These are phyloP conservation scores for Epinotia ramella DNA, from an alignment of 2,888 invertebrate species.

Conservation along the genomic window DNA sequence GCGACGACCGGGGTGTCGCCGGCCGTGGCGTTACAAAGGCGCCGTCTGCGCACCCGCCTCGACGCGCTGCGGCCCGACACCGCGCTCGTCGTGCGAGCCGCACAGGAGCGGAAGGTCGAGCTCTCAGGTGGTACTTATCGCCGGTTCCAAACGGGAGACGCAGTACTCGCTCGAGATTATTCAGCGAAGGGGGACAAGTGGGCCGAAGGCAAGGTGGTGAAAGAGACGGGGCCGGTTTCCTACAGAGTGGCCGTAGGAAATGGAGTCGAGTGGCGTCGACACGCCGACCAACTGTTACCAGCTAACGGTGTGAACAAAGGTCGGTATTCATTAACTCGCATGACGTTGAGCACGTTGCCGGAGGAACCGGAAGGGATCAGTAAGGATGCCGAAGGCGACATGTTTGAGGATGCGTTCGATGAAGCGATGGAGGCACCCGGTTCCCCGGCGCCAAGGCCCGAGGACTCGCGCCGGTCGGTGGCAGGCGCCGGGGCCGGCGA, in stretches of 20 bases:
- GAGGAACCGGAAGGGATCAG: neutral
- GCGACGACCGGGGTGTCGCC: conserved; percentile 47
- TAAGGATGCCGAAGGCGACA: conserved; percentile 16
- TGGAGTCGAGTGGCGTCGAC: conserved; percentile 16
- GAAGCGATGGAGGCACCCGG: neutral
- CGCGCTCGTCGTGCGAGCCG: neutral
- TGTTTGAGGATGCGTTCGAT: conserved; percentile 18
- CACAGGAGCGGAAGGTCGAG: neutral
- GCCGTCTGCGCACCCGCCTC: conserved; percentile 17
- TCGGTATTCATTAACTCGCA: conserved; percentile 17
- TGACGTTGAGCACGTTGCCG: neutral
- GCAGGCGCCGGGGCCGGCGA: neutral
- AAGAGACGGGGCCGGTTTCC: conserved; percentile 29
- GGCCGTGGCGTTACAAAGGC: conserved; percentile 46
- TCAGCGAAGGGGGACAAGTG: conserved; percentile 16
- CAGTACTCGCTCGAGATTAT: conserved; percentile 32
- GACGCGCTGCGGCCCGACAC: conserved; percentile 24
- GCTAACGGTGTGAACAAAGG: neutral
- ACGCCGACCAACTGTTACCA: conserved; percentile 25
- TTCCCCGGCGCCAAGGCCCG: no score
- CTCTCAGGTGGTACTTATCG: neutral
- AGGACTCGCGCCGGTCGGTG: neutral
- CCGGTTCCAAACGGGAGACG: conserved; percentile 15
- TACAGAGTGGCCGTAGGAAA: neutral
- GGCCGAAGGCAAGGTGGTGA: conserved; percentile 14